Evolutionary conservation across 2,113 vertebrate species (phyloP).

Genomic region (Charina bottae): DNA sequence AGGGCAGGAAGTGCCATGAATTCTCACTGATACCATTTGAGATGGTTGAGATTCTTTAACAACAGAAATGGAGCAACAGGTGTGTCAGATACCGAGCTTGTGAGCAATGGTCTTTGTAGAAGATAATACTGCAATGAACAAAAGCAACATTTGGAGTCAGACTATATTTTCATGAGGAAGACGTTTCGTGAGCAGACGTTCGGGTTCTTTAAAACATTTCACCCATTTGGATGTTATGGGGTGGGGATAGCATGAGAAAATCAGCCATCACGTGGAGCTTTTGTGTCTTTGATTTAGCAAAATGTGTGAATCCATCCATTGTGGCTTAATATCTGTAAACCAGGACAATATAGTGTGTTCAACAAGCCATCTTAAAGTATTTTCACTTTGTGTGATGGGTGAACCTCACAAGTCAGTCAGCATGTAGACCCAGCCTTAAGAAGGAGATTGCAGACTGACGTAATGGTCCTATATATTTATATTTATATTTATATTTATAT

Average conservation of each 20-base stretch:
- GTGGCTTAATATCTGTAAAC: neutral
- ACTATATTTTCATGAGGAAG: neutral
- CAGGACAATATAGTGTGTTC: neutral
- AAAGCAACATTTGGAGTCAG: neutral
- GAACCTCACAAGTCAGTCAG: neutral
- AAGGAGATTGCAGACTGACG: neutral
- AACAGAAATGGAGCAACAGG: neutral
- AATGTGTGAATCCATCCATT: neutral
- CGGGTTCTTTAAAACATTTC: neutral
- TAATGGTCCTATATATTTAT: neutral
- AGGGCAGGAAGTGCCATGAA: neutral
- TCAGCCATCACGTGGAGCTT: neutral
- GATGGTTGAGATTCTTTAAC: rapidly evolving
- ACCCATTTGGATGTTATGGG: neutral
- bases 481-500: too few species aligned
- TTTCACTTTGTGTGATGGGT: neutral
- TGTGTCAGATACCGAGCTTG: neutral
- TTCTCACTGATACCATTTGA: rapidly evolving
- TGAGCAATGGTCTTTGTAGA: neutral
- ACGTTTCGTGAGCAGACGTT: neutral
- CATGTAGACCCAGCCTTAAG: neutral
- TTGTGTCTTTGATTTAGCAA: neutral
- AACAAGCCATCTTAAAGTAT: neutral
- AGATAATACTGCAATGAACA: neutral
- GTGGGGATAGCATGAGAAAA: neutral